These are phyloP conservation scores for Butorides virescens DNA, from an alignment of 2,113 vertebrate species.

Conservation along the genomic window DNA sequence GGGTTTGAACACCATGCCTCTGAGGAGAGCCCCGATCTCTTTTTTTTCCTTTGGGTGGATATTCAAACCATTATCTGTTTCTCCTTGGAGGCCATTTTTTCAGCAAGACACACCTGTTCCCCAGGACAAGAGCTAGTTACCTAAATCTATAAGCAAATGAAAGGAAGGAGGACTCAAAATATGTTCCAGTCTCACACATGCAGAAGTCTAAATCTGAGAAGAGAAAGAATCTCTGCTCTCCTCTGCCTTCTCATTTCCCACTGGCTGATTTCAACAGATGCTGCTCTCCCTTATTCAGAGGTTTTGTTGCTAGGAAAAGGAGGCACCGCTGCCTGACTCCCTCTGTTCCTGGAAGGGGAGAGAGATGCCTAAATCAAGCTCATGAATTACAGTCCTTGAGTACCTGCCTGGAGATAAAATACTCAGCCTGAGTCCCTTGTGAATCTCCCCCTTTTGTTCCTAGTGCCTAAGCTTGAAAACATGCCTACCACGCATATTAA, in stretches of 20 bases:
- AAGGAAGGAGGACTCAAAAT: background rate
- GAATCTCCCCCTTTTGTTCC: background rate
- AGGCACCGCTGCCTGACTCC: background rate
- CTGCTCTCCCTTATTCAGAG: background rate
- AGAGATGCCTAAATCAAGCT: background rate
- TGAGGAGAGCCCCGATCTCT: background rate
- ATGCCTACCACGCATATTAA: background rate
- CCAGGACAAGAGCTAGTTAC: background rate
- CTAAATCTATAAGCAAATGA: background rate
- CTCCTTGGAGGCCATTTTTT: background rate
- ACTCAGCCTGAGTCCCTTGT: background rate
- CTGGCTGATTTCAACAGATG: background rate
- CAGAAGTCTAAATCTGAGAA: background rate
- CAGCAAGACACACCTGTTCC: background rate
- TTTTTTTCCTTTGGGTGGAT: background rate
- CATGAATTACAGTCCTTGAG: background rate
- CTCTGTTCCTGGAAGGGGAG: background rate
- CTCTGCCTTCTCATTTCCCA: background rate
- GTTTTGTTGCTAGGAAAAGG: constrained; percentile 7
- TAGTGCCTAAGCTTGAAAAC: background rate
- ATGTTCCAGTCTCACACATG: background rate
- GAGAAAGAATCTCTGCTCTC: background rate
- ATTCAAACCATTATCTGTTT: background rate
- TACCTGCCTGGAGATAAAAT: background rate
- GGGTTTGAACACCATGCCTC: background rate